Evolutionary conservation across 2,113 vertebrate genomes (phyloP), one percentile per base, ranked within the genome.

Genomic region (Tympanuchus pallidicinctus): DNA sequence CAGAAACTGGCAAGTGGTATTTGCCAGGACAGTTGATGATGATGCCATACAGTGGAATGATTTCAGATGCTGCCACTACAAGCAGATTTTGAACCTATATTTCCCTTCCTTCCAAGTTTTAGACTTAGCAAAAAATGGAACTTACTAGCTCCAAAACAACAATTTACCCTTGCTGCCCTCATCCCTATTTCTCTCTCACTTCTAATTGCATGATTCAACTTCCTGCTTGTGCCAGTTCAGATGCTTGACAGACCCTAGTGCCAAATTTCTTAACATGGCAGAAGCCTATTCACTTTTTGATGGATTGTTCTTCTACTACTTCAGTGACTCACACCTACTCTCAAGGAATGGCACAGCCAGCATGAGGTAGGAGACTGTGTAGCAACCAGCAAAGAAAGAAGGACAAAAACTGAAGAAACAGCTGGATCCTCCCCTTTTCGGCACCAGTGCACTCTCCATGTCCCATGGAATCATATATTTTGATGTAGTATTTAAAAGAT

Each of bases 151-250:
- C 21, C 79, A 47, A 60, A 96, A 82, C 11, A 84, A 32, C 13
- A 59, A 83, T 61, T 90, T 43, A 34, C 13, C 17, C 22, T 88
- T 86, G 27, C 56, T 67, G 19, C 67, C 50, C 88, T 86, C 19
- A 19, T 30, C 42, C 54, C 25, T 86, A 5, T 45, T 85, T 90
- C 63, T 93, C 66, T 38, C 42, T 88, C 21, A 60, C 8, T 50
- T 91, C 24, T 83, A 88, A 75, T 76, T 94, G 71, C 18, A 79
- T 13, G 8, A 69, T 78, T 38, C 42, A 67, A 0, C 38, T 67
- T 88, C 60, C 82, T 96, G 82, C 60, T 47, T 83, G 21, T 88
- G 72, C 60, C 77, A 65, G 88, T 78, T 86, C 86, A 92, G 50
- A 70, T 77, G 17, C 56, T 63, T 89, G 59, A 50, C 75, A 91